Percentiles rank a stretch among this genome's conserved stretches.
Conservation (phyloP, 2,113 vertebrate species). For the Melanotaenia duboulayi region DNA sequence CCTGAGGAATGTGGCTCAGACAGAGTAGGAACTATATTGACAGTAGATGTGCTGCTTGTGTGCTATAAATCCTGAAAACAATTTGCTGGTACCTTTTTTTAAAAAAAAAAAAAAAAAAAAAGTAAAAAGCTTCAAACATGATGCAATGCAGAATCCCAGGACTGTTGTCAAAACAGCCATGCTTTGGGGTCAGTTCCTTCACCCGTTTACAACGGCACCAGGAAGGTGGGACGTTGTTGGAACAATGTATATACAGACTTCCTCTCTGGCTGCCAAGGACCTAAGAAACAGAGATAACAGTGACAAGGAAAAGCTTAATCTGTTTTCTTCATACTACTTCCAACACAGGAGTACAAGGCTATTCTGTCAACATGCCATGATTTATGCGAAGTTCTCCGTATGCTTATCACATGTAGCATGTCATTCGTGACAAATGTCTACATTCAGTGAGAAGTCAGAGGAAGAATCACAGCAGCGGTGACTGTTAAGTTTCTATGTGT, state of each 20-base stretch:
- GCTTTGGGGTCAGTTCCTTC: constrained; percentile 42
- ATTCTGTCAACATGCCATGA: constrained; percentile 2
- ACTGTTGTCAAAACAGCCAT: constrained; percentile 15
- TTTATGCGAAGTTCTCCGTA: constrained; percentile 9
- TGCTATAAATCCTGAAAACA: background rate
- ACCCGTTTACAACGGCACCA: constrained; percentile 54
- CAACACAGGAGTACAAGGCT: constrained; percentile 6
- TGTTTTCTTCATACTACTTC: constrained; percentile 10
- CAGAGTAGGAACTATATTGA: constrained; percentile 20
- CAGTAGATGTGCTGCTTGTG: constrained; percentile 32
- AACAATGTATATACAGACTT: constrained; percentile 65
- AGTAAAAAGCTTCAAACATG: constrained; percentile 26
- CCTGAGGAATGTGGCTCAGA: constrained; percentile 56
- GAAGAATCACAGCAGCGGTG: background rate
- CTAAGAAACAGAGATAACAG: constrained; percentile 63
- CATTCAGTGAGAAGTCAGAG: background rate
- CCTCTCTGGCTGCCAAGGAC: constrained; percentile 53
- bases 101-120: too few relatives aligned
- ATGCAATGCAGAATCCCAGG: constrained; percentile 35
- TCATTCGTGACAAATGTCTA: background rate
- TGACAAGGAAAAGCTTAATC: constrained; percentile 28
- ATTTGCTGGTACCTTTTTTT: constrained; percentile 1
- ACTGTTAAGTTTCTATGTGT: background rate
- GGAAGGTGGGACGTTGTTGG: constrained; percentile 65
- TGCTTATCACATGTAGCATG: background rate